Percentiles rank a stretch among this genome's conserved stretches.
These are phyloP conservation scores for Gambusia holbrooki DNA, from an alignment of 2,113 vertebrate genomes.

Conservation along the genomic window DNA sequence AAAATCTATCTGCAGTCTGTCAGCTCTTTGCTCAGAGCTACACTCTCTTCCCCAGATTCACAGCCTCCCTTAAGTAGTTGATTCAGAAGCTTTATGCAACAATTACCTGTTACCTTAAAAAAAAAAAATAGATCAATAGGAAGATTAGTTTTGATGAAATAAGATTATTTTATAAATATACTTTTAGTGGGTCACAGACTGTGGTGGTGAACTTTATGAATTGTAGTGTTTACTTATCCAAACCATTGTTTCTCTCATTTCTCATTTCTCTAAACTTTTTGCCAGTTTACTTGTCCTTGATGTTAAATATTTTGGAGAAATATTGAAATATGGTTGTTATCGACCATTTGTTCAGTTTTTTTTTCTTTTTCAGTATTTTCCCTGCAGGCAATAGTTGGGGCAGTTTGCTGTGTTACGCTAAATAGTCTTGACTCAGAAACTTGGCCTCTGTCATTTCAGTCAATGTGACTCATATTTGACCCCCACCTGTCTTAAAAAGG, in stretches of 20 bases:
- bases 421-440: background rate
- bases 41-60: background rate
- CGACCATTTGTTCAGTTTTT: background rate
- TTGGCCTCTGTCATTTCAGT: slow-evolving; percentile 40
- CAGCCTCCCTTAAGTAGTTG: slow-evolving; percentile 48
- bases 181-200: too few species aligned
- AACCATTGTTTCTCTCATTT: too few species aligned
- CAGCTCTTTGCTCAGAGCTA: slow-evolving; percentile 21
- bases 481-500: slow-evolving; percentile 28
- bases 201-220: too few species aligned
- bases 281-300: slow-evolving; percentile 3
- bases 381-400: slow-evolving; percentile 19
- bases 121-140: slow-evolving; percentile 3
- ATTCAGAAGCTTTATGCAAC: slow-evolving; percentile 41
- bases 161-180: too few species aligned
- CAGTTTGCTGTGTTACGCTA: slow-evolving; percentile 1
- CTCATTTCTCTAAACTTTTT: too few species aligned
- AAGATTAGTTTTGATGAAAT: too few species aligned
- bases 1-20: slow-evolving; percentile 26
- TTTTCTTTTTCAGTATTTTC: too few species aligned
- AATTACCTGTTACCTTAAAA: slow-evolving; percentile 8
- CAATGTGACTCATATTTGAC: slow-evolving; percentile 58
- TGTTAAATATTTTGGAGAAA: slow-evolving; percentile 20
- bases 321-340: too few species aligned
- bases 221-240: too few species aligned